Evolutionary conservation across 2,113 vertebrate genomes (phyloP).

Genomic region (Cryptotis parvus): DNA sequence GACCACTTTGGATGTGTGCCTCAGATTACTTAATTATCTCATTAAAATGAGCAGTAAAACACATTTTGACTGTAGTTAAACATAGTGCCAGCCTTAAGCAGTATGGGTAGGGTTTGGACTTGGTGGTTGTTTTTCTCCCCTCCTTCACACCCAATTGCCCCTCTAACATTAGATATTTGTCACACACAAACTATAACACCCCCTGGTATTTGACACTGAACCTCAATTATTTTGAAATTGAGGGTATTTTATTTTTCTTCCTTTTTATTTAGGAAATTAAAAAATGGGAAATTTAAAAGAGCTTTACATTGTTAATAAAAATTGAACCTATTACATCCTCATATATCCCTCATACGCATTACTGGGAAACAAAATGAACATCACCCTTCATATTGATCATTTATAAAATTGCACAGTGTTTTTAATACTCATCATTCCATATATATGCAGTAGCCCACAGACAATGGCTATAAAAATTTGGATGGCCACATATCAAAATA

Average conservation of each 20-base stretch:
- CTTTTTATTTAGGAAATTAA: constrained; percentile 26
- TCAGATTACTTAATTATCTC: background rate
- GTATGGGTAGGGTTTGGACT: background rate
- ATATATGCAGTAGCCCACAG: background rate
- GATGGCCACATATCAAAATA: background rate
- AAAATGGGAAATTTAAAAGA: constrained; percentile 43
- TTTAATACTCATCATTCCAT: constrained; percentile 23
- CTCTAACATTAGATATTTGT: background rate
- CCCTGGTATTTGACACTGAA: background rate
- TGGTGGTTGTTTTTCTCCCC: background rate
- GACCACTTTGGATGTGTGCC: background rate
- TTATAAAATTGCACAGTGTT: background rate
- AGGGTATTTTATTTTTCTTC: background rate
- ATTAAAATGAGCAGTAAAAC: constrained; percentile 1
- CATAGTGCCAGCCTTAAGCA: background rate
- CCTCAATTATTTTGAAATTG: constrained; percentile 30
- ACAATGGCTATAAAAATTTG: background rate
- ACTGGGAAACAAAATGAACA: background rate
- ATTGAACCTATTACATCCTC: constrained; percentile 38
- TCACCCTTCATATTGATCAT: background rate
- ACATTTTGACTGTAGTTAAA: background rate
- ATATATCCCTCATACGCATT: background rate
- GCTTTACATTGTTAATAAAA: constrained; percentile 6
- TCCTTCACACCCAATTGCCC: background rate
- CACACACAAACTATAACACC: constrained; percentile 8